Conservation (phyloP, 1,140 invertebrate genomes). For the Hycleus phaleratus region DNA sequence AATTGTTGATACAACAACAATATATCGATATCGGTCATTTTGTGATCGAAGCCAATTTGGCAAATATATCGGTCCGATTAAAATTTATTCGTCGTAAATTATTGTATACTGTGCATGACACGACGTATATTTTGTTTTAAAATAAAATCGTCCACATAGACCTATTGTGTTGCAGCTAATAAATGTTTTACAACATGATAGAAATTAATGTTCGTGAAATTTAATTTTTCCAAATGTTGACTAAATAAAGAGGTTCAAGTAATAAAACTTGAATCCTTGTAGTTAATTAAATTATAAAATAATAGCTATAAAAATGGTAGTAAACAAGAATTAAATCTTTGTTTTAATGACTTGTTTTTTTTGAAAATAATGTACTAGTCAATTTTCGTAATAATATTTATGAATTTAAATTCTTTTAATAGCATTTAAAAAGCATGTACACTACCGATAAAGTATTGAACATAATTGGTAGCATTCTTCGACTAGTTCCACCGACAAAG, state of each 20-base stretch:
- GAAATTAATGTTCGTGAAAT: too few species aligned
- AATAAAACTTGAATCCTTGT: too few species aligned
- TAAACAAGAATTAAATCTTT: not conserved
- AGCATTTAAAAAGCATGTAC: too few species aligned
- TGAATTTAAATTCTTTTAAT: too few species aligned
- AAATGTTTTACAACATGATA: slow-evolving; percentile 10
- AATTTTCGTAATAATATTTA: too few species aligned
- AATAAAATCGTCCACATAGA: slow-evolving; percentile 9
- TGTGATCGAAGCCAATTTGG: slow-evolving; percentile 11
- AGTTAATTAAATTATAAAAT: not conserved
- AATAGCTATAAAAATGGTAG: not conserved
- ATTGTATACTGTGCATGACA: slow-evolving; percentile 10
- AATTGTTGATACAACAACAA: too few species aligned
- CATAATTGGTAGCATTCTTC: not conserved
- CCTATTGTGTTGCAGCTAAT: slow-evolving; percentile 8
- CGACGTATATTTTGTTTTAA: slow-evolving; percentile 7
- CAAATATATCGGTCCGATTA: slow-evolving; percentile 7
- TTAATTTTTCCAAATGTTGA: too few species aligned
- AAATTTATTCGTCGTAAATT: slow-evolving; percentile 14
- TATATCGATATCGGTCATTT: not conserved
- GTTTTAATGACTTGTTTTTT: too few species aligned
- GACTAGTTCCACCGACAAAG: not conserved
- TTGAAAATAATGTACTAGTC: too few species aligned
- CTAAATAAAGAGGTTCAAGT: too few species aligned
- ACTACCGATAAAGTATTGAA: not conserved